A percentile compares a stretch with the other conserved stretches of the same genome.
These are phyloP conservation scores for Synodontis membranacea DNA, from an alignment of 2,113 vertebrate genomes.

Conservation along the genomic window DNA sequence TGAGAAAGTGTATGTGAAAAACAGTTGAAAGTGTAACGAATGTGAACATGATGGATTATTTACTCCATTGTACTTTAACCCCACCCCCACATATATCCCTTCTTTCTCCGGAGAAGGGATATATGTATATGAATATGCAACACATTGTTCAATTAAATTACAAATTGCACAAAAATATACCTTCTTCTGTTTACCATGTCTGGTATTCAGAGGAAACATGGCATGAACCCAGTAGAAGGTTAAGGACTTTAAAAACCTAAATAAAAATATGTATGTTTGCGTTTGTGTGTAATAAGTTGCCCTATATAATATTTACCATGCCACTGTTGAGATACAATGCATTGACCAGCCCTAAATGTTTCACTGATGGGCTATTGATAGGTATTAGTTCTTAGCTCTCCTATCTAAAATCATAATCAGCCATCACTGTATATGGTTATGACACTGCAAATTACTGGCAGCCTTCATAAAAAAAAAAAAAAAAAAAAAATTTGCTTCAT, in stretches of 20 bases:
- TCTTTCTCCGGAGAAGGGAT: no score
- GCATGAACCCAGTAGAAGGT: neutral
- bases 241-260: no score
- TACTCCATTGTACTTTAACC: no score
- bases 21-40: no score
- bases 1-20: neutral
- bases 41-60: no score
- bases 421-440: neutral
- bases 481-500: no score
- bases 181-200: neutral
- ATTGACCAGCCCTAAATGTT: neutral
- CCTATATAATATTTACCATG: neutral
- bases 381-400: neutral
- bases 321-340: neutral
- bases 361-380: neutral
- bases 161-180: neutral
- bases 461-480: neutral
- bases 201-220: no score
- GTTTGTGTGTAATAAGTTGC: neutral
- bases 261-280: neutral
- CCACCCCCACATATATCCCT: no score
- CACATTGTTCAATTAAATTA: neutral
- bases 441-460: neutral
- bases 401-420: neutral
- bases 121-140: neutral